phyloP scores from a whole-genome alignment of 92 coral and sea anemone genomes.

The Zoanthus solanderi region DNA sequence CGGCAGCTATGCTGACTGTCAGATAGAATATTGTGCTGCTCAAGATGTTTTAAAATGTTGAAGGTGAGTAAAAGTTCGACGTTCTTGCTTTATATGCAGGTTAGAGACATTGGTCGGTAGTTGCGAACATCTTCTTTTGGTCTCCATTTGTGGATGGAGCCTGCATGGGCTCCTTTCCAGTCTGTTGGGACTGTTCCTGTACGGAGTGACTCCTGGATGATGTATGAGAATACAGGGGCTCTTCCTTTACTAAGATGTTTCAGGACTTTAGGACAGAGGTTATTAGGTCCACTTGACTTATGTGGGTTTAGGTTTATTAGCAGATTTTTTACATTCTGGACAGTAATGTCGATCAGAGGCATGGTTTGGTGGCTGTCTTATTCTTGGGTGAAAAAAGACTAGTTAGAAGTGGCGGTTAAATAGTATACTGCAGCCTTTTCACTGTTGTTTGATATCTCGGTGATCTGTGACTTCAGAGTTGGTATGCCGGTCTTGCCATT shows the following conservation, averaged over 20 bases:
- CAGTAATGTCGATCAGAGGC: conserved; percentile 41
- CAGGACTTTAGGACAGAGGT: conserved; percentile 3
- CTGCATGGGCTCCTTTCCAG: background rate
- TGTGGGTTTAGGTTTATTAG: background rate
- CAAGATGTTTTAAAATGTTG: too few species aligned
- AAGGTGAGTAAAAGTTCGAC: too few species aligned
- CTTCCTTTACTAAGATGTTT: conserved; percentile 17
- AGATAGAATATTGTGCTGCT: too few species aligned
- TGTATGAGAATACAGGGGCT: conserved; percentile 12
- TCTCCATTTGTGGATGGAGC: background rate
- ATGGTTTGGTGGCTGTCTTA: conserved; percentile 13
- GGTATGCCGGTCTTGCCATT: conserved; percentile 14
- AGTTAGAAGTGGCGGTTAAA: background rate
- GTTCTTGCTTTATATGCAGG: too few species aligned
- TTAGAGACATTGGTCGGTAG: too few species aligned
- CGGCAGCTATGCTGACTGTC: too few species aligned
- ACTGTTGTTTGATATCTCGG: conserved; percentile 23
- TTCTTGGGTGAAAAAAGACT: conserved; percentile 7
- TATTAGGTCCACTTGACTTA: conserved; percentile 34
- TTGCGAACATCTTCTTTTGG: conserved; percentile 14
- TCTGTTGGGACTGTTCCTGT: conserved; percentile 12
- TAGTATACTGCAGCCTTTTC: background rate
- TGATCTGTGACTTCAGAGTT: conserved; percentile 4
- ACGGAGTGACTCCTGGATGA: background rate
- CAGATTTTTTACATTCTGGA: conserved; percentile 4